Base-by-base conservation (phyloP, 2,888 invertebrate species). In the Drosophila seclusa region DNA sequence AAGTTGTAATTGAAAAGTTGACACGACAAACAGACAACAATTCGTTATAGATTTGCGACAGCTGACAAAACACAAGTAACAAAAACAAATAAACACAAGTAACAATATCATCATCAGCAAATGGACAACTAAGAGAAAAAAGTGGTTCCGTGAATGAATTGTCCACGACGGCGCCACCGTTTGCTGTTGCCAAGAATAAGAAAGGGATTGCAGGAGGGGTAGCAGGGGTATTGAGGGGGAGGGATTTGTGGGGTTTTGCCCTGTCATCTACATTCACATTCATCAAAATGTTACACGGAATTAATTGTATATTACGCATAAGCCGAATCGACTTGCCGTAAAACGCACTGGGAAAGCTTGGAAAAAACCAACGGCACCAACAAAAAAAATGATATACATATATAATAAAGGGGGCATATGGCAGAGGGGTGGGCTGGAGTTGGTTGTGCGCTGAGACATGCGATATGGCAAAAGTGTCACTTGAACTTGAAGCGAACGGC, bases 221-320 rank as follows among this genome's bases (percentile, higher is more conserved):
- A 8, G 6, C 24, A 45, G 8, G n/a, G 29, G 27, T 13, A 8
- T 10, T 29, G 7, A 5, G n/a, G 10, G n/a, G 1, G 13, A 4
- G 2, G 2, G 21, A 2, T 5, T 11, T 11, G 42, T 6, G 27
- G 16, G 42, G 10, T 50, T 58, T 34, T 50, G 61, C 32, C 71
- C 52, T 72, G 64, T 68, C 78, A 78, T 75, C 71, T 34, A 71
- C 67, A 49, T 62, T 68, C 71, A 68, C 73, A 70, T 73, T 63
- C 65, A 80, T 79, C 68, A 68, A 64, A 57, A 63, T 68, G 76
- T 69, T 72, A 60, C 60, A 45, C 58, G 68, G 64, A 86, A 86
- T 88, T 87, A 86, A 86, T 84, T 89, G 84, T 78, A 84, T 78
- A 83, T 86, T 78, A 80, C 89, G 87, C 87, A 78, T 75, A 76